These are phyloP conservation scores for Calvadosia cruxmelitensis DNA, from an alignment of 30 jellyfish, hydroid and myxozoan genomes.

Conservation along the genomic window DNA sequence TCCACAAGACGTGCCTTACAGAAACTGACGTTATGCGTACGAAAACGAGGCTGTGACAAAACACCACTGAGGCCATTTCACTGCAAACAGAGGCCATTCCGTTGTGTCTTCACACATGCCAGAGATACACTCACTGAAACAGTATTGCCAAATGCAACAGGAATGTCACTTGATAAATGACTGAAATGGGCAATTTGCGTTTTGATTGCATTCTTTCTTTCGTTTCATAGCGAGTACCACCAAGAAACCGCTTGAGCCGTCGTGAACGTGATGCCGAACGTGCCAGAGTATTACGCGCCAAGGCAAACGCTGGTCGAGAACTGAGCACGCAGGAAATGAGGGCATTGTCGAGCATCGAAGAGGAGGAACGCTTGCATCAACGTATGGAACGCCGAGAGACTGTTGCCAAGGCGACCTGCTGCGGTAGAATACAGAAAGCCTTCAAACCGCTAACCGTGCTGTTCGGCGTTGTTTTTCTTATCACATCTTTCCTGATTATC, in stretches of 20 bases:
- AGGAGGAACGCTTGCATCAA: conserved; percentile 59
- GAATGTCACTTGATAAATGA: no score
- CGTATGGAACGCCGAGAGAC: conserved; percentile 52
- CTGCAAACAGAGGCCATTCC: no score
- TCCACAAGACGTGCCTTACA: no score
- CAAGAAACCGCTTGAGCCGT: conserved; percentile 28
- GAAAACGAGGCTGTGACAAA: no score
- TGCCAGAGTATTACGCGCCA: conserved; percentile 65
- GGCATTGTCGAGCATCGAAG: conserved; percentile 66
- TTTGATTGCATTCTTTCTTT: no score
- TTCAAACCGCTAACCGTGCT: conserved; percentile 61
- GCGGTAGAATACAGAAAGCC: conserved; percentile 38
- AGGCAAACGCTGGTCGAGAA: conserved; percentile 69
- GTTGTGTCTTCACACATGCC: no score
- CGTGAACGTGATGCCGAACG: conserved; percentile 71
- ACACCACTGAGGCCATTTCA: no score
- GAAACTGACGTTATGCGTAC: no score
- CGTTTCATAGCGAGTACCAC: no score
- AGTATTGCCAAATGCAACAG: no score
- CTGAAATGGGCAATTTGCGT: no score
- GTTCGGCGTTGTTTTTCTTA: conserved; percentile 48
- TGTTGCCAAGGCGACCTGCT: conserved; percentile 7
- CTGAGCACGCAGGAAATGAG: conserved; percentile 46
- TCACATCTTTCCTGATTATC: conserved; percentile 50
- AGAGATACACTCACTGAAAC: no score